A percentile compares a stretch with the other conserved stretches of the same genome.
phyloP scores from a whole-genome alignment of 2,888 invertebrate species.

The Boloria selene region DNA sequence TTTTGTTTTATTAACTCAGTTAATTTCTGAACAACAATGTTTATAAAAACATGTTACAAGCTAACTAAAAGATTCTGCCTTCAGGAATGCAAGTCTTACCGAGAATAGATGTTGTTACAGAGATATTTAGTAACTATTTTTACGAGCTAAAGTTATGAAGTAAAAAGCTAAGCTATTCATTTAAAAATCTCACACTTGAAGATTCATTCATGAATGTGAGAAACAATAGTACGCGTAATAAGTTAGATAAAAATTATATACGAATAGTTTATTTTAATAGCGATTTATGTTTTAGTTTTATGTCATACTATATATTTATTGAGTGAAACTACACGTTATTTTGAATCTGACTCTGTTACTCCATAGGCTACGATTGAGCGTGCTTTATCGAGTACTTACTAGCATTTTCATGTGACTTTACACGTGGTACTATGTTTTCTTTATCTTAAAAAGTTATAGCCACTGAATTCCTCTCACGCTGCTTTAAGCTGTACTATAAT shows the following conservation, averaged over 20 bases:
- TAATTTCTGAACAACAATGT: background rate
- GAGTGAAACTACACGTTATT: too few relatives aligned
- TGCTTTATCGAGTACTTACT: too few relatives aligned
- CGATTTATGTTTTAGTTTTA: background rate
- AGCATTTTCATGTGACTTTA: too few relatives aligned
- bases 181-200: conserved; percentile 19
- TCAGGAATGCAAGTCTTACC: conserved; percentile 14
- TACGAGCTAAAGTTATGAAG: conserved; percentile 16
- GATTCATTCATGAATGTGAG: conserved; percentile 6
- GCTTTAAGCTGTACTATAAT: too few relatives aligned
- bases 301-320: background rate
- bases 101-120: conserved; percentile 15
- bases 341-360: too few relatives aligned
- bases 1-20: conserved; percentile 16
- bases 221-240: conserved; percentile 16
- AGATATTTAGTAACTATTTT: conserved; percentile 16
- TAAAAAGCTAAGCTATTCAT: conserved; percentile 1
- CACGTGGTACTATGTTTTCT: too few relatives aligned
- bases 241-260: conserved; percentile 13
- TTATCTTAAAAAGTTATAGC: too few relatives aligned
- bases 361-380: too few relatives aligned
- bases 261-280: background rate
- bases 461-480: too few relatives aligned
- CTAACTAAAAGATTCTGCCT: conserved; percentile 7
- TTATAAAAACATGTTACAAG: conserved; percentile 13